These are phyloP conservation scores for Archilochus colubris DNA, from an alignment of 2,113 vertebrate species.

Conservation along the genomic window DNA sequence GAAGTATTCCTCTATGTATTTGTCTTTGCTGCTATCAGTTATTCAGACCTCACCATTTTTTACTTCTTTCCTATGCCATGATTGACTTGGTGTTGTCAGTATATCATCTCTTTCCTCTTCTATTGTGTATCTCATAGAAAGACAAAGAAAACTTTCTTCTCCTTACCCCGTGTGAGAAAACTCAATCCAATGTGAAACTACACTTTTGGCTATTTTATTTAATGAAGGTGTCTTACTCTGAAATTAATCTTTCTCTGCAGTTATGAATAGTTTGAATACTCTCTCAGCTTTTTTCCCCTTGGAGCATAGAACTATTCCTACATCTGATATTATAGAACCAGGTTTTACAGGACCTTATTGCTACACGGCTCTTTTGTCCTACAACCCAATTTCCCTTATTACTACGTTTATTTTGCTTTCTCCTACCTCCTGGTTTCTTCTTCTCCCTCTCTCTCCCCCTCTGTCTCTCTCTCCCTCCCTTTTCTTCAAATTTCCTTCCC, in stretches of 20 bases:
- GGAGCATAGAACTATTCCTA: not conserved
- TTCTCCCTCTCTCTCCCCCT: not conserved
- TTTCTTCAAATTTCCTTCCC: not conserved
- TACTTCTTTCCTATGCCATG: not conserved
- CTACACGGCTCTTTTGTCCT: not conserved
- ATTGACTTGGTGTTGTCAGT: not conserved
- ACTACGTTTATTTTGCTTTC: not conserved
- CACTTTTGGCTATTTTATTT: not conserved
- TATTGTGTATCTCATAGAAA: rapidly evolving
- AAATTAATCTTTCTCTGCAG: not conserved
- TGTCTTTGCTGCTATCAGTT: not conserved
- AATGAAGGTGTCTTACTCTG: not conserved
- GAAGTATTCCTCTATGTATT: not conserved
- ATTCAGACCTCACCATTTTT: not conserved
- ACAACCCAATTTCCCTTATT: not conserved
- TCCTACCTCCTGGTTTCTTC: not conserved
- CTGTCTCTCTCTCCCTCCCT: too few species aligned
- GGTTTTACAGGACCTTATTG: not conserved
- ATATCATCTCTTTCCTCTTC: not conserved
- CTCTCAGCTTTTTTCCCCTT: not conserved
- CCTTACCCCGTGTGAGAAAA: not conserved
- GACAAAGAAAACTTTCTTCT: not conserved
- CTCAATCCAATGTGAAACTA: not conserved
- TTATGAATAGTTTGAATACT: not conserved
- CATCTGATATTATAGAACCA: rapidly evolving